phyloP scores from a whole-genome alignment of 1,140 invertebrate genomes.

The Ips typographus region DNA sequence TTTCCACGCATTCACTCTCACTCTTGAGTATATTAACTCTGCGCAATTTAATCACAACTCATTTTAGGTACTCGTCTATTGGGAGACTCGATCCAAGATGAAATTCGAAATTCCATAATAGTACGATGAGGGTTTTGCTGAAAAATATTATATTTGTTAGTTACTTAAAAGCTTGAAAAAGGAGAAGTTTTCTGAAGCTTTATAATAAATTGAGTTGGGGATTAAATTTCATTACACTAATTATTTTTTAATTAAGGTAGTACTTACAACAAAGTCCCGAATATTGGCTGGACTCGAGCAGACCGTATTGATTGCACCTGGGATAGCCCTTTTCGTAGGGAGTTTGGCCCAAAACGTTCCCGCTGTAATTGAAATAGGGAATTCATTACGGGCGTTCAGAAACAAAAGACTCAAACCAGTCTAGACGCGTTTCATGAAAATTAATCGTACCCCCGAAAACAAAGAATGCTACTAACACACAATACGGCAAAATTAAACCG shows the following conservation, averaged over 20 bases:
- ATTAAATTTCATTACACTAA: slow-evolving; percentile 12
- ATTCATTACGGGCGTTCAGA: slow-evolving; percentile 10
- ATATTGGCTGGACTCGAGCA: slow-evolving; percentile 70
- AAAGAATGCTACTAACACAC: neutral
- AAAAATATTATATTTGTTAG: neutral
- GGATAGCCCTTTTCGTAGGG: slow-evolving; percentile 75
- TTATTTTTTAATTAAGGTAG: neutral
- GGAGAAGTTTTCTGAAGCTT: too few species aligned
- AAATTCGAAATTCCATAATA: slow-evolving; percentile 34
- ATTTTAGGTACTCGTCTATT: slow-evolving; percentile 25
- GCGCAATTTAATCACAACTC: slow-evolving; percentile 27
- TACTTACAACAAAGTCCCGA: slow-evolving; percentile 73
- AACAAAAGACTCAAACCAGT: slow-evolving; percentile 10
- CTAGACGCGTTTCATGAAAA: slow-evolving; percentile 13
- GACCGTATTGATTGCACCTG: slow-evolving; percentile 67
- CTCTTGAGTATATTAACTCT: slow-evolving; percentile 2
- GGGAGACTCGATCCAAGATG: slow-evolving; percentile 23
- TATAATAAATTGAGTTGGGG: too few species aligned
- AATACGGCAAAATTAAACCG: neutral
- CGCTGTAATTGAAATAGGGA: slow-evolving; percentile 54
- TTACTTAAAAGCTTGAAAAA: too few species aligned
- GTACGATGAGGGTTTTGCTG: slow-evolving; percentile 29
- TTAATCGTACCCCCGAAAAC: neutral
- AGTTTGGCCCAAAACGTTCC: slow-evolving; percentile 72
- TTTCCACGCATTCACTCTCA: neutral